These are phyloP conservation scores for Oxyura jamaicensis DNA, from an alignment of 2,113 vertebrate species.

Conservation along the genomic window DNA sequence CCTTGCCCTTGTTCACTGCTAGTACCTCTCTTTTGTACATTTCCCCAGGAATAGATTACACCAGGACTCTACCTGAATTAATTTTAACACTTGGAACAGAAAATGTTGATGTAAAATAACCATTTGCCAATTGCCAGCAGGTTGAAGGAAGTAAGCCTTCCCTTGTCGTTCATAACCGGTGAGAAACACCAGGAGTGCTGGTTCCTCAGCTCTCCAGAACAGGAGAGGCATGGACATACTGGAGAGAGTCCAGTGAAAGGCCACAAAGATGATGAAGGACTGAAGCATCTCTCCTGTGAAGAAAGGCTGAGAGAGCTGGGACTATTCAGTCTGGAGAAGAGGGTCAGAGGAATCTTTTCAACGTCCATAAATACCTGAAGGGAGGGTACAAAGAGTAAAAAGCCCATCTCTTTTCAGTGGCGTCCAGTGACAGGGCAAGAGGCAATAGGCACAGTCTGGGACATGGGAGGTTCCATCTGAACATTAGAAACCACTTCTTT, in stretches of 20 bases:
- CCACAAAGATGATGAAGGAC: not conserved
- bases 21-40: not conserved
- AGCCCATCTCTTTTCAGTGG: not conserved
- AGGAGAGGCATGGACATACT: not conserved
- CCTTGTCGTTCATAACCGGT: not conserved
- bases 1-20: not conserved
- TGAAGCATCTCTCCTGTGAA: not conserved
- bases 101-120: not conserved
- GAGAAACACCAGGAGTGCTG: not conserved
- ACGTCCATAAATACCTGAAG: not conserved
- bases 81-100: not conserved
- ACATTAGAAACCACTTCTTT: not conserved
- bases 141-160: not conserved
- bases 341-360: not conserved
- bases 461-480: not conserved
- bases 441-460: not conserved
- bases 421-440: not conserved
- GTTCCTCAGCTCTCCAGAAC: not conserved
- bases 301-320: not conserved
- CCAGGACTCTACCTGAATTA: not conserved
- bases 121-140: not conserved
- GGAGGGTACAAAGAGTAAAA: not conserved
- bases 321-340: not conserved
- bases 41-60: not conserved
- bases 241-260: not conserved